Percentiles rank a stretch among this genome's conserved stretches.
Conservation (phyloP, 2,113 vertebrate genomes). For the Meriones unguiculatus region DNA sequence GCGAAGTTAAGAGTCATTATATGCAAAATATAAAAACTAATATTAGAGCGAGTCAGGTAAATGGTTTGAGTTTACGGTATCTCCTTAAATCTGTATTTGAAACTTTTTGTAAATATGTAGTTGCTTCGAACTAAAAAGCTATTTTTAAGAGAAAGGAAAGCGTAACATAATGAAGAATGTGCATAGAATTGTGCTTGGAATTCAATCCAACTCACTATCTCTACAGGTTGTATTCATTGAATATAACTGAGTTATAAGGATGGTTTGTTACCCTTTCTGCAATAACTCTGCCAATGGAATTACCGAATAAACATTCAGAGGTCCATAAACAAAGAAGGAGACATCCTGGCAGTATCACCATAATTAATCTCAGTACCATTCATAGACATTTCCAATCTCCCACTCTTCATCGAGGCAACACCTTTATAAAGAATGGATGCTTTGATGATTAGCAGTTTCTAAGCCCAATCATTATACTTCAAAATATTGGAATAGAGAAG, state of each 20-base stretch:
- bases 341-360: not conserved
- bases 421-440: not conserved
- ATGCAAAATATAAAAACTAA: not conserved
- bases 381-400: not conserved
- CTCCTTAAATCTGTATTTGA: not conserved
- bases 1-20: not conserved
- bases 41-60: not conserved
- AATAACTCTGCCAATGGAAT: not conserved
- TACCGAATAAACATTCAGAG: not conserved
- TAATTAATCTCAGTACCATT: not conserved
- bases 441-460: not conserved
- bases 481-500: not conserved
- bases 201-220: not conserved
- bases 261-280: not conserved
- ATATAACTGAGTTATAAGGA: not conserved
- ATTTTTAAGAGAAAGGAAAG: not conserved
- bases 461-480: conserved; percentile 35
- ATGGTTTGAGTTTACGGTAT: not conserved
- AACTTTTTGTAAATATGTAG: not conserved
- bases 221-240: not conserved
- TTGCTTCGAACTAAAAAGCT: not conserved
- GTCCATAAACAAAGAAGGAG: not conserved
- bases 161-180: not conserved
- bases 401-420: not conserved
- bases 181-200: not conserved